phyloP scores from a whole-genome alignment of 2,113 vertebrate species.

The Aptenodytes forsteri region DNA sequence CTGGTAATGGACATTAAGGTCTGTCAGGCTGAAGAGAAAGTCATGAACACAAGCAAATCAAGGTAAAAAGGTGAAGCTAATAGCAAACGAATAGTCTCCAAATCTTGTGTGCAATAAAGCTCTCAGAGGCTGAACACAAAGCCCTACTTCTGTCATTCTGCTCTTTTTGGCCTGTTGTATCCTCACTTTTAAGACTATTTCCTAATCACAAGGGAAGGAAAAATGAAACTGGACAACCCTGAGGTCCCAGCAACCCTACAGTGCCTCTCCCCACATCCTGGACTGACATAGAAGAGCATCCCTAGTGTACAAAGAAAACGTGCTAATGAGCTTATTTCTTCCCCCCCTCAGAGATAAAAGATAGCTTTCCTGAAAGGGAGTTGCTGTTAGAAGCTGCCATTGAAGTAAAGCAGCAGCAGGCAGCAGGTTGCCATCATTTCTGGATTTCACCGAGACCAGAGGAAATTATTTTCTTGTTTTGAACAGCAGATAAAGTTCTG shows the following conservation, averaged over 20 bases:
- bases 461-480: background rate
- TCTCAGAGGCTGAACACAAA: background rate
- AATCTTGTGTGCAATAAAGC: background rate
- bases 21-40: background rate
- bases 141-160: background rate
- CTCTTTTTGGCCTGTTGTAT: background rate
- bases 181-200: background rate
- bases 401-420: background rate
- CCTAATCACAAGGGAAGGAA: background rate
- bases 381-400: background rate
- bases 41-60: background rate
- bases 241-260: background rate
- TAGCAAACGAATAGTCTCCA: background rate
- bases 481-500: background rate
- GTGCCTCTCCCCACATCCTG: background rate
- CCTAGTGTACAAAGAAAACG: conserved; percentile 33
- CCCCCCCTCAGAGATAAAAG: conserved; percentile 14
- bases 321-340: conserved; percentile 61
- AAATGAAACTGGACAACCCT: background rate
- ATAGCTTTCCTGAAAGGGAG: conserved; percentile 4
- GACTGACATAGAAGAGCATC: background rate
- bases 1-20: background rate
- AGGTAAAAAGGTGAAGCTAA: conserved; percentile 2
- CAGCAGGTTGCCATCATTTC: background rate
- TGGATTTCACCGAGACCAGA: background rate